These are phyloP conservation scores for Tyto alba DNA, from an alignment of 2,113 vertebrate species.

Conservation along the genomic window DNA sequence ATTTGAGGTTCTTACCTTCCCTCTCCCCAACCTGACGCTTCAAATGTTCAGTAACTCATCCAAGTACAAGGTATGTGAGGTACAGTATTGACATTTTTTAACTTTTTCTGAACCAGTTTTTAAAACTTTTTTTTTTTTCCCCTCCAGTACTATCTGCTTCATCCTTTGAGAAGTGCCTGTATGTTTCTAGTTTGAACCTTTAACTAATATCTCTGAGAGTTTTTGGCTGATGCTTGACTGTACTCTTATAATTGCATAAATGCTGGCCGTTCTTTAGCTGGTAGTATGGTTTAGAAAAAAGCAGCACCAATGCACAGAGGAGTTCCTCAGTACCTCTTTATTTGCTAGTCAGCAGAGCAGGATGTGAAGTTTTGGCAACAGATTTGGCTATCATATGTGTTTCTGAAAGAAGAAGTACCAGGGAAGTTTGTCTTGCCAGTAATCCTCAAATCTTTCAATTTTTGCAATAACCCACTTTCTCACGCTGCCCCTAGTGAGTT, in stretches of 20 bases:
- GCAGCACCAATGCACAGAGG: background rate
- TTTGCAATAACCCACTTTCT: background rate
- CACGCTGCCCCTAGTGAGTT: background rate
- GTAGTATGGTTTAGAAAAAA: background rate
- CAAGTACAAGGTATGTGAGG: accelerated
- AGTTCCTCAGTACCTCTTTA: background rate
- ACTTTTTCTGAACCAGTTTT: background rate
- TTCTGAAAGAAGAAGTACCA: background rate
- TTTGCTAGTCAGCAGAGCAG: background rate
- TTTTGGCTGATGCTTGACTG: background rate
- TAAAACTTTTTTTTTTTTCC: background rate
- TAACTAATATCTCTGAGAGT: background rate
- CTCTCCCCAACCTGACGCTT: background rate
- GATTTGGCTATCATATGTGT: background rate
- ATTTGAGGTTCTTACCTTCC: background rate
- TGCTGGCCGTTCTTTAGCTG: background rate
- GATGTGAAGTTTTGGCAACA: background rate
- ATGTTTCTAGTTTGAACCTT: background rate
- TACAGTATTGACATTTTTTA: background rate
- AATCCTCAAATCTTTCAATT: background rate
- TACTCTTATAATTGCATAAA: background rate
- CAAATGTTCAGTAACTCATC: background rate
- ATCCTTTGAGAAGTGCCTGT: background rate
- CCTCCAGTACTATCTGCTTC: background rate
- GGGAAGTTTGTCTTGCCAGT: background rate